Conservation (phyloP, 2,888 invertebrate species). For the Zelleria hepariella region DNA sequence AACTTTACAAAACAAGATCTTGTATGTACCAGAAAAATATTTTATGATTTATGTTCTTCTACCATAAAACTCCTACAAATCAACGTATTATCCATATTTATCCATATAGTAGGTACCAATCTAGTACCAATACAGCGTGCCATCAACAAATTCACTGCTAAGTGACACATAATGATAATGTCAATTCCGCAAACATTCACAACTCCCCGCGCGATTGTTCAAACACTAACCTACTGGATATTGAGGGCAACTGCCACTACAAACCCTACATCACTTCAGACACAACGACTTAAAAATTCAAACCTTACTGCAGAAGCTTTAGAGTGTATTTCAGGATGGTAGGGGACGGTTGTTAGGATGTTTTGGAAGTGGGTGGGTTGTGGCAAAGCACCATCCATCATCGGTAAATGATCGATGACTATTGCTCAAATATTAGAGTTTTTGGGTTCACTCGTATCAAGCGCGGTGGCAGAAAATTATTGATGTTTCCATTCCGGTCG, state of each 20-base stretch:
- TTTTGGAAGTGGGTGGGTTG: neutral
- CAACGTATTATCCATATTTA: too few relatives aligned
- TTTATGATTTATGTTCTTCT: too few relatives aligned
- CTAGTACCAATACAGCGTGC: neutral
- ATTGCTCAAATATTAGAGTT: constrained; percentile 67
- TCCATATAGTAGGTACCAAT: too few relatives aligned
- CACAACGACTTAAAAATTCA: neutral
- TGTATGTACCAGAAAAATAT: too few relatives aligned
- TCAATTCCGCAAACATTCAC: constrained; percentile 50
- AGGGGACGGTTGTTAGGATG: neutral
- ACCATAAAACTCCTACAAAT: too few relatives aligned
- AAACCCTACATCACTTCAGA: constrained; percentile 19
- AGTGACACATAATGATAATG: constrained; percentile 65
- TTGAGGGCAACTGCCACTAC: constrained; percentile 34
- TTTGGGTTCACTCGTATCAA: constrained; percentile 25
- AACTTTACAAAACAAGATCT: too few relatives aligned
- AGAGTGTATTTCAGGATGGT: neutral
- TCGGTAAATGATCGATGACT: constrained; percentile 63
- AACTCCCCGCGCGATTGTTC: constrained; percentile 48
- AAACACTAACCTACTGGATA: constrained; percentile 52
- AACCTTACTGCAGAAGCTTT: neutral
- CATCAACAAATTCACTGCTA: constrained; percentile 25
- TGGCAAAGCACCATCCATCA: constrained; percentile 46
- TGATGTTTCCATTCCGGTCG: neutral
- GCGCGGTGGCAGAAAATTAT: constrained; percentile 12